Evolutionary conservation across 1,140 invertebrate genomes (phyloP).

Genomic region (Caenorhabditis briggsae): DNA sequence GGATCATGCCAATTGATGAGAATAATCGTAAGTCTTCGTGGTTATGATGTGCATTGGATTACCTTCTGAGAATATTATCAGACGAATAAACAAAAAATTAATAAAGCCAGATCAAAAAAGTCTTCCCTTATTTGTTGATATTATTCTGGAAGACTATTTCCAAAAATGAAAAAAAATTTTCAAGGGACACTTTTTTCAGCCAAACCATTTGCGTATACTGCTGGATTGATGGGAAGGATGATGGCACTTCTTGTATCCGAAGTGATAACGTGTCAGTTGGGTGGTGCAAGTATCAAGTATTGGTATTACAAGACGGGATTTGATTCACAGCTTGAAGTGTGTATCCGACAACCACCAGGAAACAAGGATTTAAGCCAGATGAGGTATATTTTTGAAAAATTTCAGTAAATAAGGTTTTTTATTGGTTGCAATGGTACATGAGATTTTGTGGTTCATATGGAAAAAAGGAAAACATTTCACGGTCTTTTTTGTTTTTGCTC

Average conservation of each 20-base stretch:
- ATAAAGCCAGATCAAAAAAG: neutral
- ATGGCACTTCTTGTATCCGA: conserved; percentile 62
- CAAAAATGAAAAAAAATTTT: neutral
- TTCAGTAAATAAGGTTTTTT: no score
- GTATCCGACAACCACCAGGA: conserved; percentile 66
- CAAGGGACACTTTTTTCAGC: conserved; percentile 48
- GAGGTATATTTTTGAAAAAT: conserved; percentile 19
- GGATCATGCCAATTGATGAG: conserved; percentile 37
- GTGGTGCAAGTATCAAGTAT: conserved; percentile 62
- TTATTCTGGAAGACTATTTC: neutral
- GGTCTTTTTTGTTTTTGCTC: no score
- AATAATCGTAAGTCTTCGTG: conserved; percentile 24
- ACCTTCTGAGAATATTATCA: neutral
- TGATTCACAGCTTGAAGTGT: conserved; percentile 59
- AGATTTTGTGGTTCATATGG: no score
- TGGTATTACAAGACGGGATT: conserved; percentile 67
- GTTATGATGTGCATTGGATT: neutral
- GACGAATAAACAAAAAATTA: conserved; percentile 52
- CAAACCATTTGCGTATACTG: conserved; percentile 59
- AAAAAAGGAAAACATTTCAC: no score
- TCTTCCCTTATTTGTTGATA: neutral
- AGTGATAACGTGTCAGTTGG: conserved; percentile 24
- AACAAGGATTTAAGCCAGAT: conserved; percentile 58
- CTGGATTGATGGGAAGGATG: conserved; percentile 62
- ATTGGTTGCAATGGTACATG: no score